Evolutionary conservation across 2,888 invertebrate species (phyloP), one percentile per base, ranked within the genome.

Genomic region (Acanthopleura granulata): DNA sequence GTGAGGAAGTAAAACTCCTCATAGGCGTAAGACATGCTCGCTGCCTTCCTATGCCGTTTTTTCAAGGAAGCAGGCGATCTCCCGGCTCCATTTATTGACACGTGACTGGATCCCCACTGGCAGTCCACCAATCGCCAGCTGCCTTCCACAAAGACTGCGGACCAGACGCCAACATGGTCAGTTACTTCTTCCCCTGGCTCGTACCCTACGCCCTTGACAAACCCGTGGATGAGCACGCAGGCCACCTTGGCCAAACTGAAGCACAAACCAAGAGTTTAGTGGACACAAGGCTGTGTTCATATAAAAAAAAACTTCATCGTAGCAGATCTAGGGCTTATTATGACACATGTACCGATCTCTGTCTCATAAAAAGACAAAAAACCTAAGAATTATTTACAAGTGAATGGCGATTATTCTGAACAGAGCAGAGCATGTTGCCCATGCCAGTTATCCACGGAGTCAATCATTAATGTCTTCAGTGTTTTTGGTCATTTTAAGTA

Each of bases 1-100:
- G 83, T 82, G 72, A 83, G 74, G 50, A 83, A 83, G 73, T 82
- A 83, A 74, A 81, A 83, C 25, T 82, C 83, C 22, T 81, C 81
- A 27, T 66, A 66, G 29, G 25, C 66, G 29, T 27, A 66, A 27
- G 66, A 66, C 66, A 66, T 66, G 6, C 25, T 27, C 25, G 66
- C 25, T 27, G 22, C 22, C 22, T n/a, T 22, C 57, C 18, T 22
- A 6, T 57, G 57, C 4, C 6, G 57, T n/a, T 57, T 22, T n/a
- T 18, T 18, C 18, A 12, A 57, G 57, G 57, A n/a, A 18, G 22
- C 18, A 22, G 18, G 4, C 18, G 57, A 57, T 9, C 40, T 9
- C 40, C 40, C 40, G 18, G 57, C 57, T 22, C 18, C 57, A 12
- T 12, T 12, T n/a, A 57, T 12, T 4, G 57, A 57, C 25, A 66